Base-by-base conservation (phyloP, 2,113 vertebrate genomes). In the Geococcyx californianus region DNA sequence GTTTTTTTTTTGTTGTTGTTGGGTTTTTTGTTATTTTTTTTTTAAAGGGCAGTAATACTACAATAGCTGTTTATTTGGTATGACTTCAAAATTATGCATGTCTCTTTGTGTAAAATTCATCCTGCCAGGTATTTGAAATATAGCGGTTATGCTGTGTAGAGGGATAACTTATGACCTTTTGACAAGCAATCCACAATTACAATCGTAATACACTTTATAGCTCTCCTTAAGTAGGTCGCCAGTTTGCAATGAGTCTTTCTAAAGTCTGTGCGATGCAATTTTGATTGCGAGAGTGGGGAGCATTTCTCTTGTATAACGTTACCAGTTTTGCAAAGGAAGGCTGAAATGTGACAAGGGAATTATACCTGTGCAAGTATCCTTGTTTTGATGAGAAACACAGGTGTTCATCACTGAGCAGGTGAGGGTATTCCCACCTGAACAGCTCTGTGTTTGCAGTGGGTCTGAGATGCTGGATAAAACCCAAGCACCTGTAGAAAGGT, bases 191-290 rank as follows among this genome's bases (percentile, higher is more conserved):
- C 63, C 2, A 7, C 68, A 90, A 59, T 84, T 90, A 60, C 44
- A 90, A 34, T 77, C 0, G 0, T 67, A 64, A 52, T 78, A 55
- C 12, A 49, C 56, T 90, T 74, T 88, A 64, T 78, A 77, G 88
- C 94, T 91, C 92, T 74, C 64, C 74, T 52, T 74, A 90, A 94
- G 76, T 86, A 70, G 83, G 85, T 88, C 79, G 78, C 67, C 90
- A 75, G 0, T 87, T 73, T 79, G 70, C 75, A 63, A 9, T 54
- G 74, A 78, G 49, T 68, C 49, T 91, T 60, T 81, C 67, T 40
- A 21, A 73, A 70, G 33, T 36, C 28, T 60, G 19, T 21, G 51
- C 0, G 0, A 40, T 55, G 58, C 13, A 4, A 4, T 74, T 92
- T 73, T 0, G 3, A 3, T 54, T 36, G 23, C 1, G 4, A 33